Base-by-base conservation (phyloP, 2,113 vertebrate species). In the Ascaphus truei region DNA sequence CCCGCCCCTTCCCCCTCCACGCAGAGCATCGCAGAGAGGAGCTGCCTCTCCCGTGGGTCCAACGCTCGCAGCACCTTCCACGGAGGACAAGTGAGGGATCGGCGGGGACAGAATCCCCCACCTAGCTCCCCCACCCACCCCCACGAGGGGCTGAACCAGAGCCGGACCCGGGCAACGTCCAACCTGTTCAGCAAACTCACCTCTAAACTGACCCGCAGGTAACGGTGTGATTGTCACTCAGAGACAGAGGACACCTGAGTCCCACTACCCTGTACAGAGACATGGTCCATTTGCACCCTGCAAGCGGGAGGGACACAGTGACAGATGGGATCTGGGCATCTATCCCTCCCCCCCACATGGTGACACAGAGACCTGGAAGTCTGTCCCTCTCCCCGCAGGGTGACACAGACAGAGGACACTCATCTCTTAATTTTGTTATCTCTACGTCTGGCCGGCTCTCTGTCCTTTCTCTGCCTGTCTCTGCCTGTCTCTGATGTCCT, bases 151-250 rank as follows among this genome's bases (percentile, higher is more conserved):
- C 69, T 94, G 76, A 90, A 93, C 8, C 81, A 92, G 2, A 89
- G 91, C 61, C 88, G 94, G 56, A 90, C 89, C 33, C 88, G 95
- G 1, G 89, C 92, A 72, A 92, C 94, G 0, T 88, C 91, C 81
- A 96, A 94, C 87, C 90, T 98, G 77, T 93, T 98, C 62, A 94
- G 92, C 79, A 98, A 98, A 68, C 78, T 98, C 81, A 96, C 95
- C 76, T 96, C 95, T 80, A 98, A 96, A 82, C 74, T 98, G 83
- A 95, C 92, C 10, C 92, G 95, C 85, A 92, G 95, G 95, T 98
- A 86, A 92, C 89, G 3, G 23, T 0, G 1, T 47, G 41, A n/a
- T 6, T 0, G n/a, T 15, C 5, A 13, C 3, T 39, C 12, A 39
- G n/a, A n/a, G n/a, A n/a, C n/a, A n/a, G n/a, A n/a, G n/a, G n/a